Evolutionary conservation across 1,140 invertebrate species (phyloP).

Genomic region (Panagrolaimus sp.): DNA sequence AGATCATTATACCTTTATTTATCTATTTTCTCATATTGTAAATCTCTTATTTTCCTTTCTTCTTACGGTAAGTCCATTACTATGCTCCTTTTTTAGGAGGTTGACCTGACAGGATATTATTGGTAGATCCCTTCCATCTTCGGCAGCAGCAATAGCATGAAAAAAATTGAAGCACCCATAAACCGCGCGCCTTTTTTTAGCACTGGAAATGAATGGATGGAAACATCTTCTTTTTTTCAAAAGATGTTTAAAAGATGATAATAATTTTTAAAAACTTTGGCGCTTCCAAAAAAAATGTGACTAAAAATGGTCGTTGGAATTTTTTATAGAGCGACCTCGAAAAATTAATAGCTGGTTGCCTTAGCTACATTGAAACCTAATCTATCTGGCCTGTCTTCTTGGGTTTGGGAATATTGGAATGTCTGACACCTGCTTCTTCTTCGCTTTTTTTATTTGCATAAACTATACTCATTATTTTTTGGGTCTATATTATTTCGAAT

Average conservation of each 20-base stretch:
- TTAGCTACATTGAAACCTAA: no score
- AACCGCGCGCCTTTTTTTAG: not conserved
- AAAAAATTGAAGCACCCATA: not conserved
- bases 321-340: not conserved
- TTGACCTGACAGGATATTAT: not conserved
- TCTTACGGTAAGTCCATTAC: no score
- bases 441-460: conserved; percentile 4
- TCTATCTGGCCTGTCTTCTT: not conserved
- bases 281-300: not conserved
- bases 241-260: not conserved
- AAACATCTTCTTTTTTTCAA: no score
- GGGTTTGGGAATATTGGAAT: not conserved
- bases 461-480: no score
- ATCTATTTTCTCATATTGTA: no score
- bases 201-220: no score
- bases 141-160: not conserved
- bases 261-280: conserved; percentile 2
- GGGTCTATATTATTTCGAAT: no score
- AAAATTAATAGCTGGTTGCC: no score
- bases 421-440: not conserved
- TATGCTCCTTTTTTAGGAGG: not conserved
- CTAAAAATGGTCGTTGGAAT: not conserved
- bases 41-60: no score
- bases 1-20: no score
- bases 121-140: not conserved